A percentile compares a stretch with the other conserved stretches of the same genome.
Evolutionary conservation across 2,888 invertebrate species (phyloP).

Genomic region (Tyria jacobaeae): DNA sequence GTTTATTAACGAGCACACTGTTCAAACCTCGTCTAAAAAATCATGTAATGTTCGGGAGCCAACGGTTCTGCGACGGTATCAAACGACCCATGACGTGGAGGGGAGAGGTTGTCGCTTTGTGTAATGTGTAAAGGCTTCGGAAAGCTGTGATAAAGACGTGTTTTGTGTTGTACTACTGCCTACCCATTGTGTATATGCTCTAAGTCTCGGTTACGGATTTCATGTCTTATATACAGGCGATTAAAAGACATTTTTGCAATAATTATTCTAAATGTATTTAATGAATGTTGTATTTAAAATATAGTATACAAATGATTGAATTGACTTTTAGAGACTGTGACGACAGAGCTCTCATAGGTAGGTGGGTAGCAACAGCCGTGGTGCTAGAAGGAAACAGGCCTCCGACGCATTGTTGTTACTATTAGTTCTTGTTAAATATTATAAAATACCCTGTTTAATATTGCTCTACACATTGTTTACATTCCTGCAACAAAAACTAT

Average conservation of each 20-base stretch:
- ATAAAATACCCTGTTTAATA: conserved; percentile 76
- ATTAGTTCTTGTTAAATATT: conserved; percentile 77
- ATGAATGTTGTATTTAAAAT: conserved; percentile 43
- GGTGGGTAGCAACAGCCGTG: conserved; percentile 62
- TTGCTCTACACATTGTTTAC: conserved; percentile 83
- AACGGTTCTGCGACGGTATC: conserved; percentile 24
- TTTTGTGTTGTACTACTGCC: conserved; percentile 48
- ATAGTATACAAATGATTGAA: conserved; percentile 33
- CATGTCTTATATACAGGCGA: conserved; percentile 40
- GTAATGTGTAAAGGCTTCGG: conserved; percentile 49
- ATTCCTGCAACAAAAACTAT: conserved; percentile 83
- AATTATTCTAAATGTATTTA: conserved; percentile 45
- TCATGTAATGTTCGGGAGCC: conserved; percentile 21
- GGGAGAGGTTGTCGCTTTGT: conserved; percentile 40
- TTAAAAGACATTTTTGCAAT: conserved; percentile 44
- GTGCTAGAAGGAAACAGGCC: conserved; percentile 80
- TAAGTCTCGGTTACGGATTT: conserved; percentile 23
- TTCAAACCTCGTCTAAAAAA: conserved; percentile 21
- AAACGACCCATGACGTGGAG: conserved; percentile 33
- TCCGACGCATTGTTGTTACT: conserved; percentile 78
- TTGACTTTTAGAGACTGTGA: conserved; percentile 14
- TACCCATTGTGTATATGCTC: conserved; percentile 23
- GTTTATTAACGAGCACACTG: conserved; percentile 15
- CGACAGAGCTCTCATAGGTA: conserved; percentile 16
- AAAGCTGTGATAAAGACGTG: conserved; percentile 62